Evolutionary conservation across 2,888 invertebrate genomes (phyloP).

Genomic region (Protophormia terraenovae): DNA sequence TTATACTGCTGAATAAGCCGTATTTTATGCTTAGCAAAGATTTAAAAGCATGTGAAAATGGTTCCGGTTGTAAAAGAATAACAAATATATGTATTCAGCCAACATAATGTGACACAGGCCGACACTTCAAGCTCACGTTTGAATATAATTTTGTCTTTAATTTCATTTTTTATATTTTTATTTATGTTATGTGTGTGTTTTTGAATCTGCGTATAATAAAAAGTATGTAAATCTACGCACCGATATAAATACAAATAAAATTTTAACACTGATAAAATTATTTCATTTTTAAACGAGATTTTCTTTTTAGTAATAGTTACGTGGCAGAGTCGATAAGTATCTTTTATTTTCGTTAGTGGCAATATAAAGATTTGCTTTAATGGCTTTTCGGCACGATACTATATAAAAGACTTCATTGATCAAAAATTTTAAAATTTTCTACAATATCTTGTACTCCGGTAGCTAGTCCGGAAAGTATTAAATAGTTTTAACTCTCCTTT

Average conservation of each 20-base stretch:
- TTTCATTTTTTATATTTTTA: not conserved
- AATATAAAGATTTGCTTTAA: too few relatives aligned
- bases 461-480: too few relatives aligned
- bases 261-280: not conserved
- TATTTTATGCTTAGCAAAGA: conserved; percentile 18
- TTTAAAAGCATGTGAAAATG: conserved; percentile 35
- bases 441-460: too few relatives aligned
- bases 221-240: not conserved
- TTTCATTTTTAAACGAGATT: not conserved
- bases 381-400: too few relatives aligned
- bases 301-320: too few relatives aligned
- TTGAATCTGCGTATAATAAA: too few relatives aligned
- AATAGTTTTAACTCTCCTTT: too few relatives aligned
- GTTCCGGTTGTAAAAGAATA: not conserved
- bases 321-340: not conserved
- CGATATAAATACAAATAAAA: not conserved
- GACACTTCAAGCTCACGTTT: not conserved
- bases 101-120: conserved; percentile 3
- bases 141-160: conserved; percentile 1
- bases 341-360: too few relatives aligned
- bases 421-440: too few relatives aligned
- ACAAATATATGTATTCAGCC: not conserved
- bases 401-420: too few relatives aligned
- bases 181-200: not conserved
- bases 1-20: conserved; percentile 22